Evolutionary conservation across 2,888 invertebrate species (phyloP).

Genomic region (Iphiclides podalirius): DNA sequence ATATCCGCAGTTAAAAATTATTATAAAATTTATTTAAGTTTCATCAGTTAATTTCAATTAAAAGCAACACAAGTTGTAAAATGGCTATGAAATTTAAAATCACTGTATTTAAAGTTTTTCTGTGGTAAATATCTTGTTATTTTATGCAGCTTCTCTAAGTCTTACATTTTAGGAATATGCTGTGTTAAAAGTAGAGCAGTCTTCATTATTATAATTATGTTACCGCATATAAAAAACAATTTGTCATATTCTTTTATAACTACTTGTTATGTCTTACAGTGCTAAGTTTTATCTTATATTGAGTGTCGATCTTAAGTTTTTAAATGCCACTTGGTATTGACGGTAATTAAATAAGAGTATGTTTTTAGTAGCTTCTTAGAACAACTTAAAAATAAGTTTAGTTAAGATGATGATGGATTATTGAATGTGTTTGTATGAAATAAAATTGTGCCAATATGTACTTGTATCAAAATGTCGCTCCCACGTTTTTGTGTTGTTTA

Average conservation of each 20-base stretch:
- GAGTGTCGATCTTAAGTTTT: no score
- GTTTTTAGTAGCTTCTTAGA: neutral
- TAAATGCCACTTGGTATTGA: no score
- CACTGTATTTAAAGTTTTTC: slow-evolving; percentile 9
- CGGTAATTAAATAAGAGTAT: neutral
- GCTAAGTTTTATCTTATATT: no score
- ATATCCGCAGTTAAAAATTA: no score
- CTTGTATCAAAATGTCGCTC: neutral
- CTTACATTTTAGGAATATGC: neutral
- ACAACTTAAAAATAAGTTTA: neutral
- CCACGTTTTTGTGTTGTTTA: slow-evolving; percentile 1
- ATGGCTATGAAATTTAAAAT: neutral
- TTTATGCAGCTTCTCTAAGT: no score
- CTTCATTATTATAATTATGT: neutral
- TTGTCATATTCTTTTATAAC: no score
- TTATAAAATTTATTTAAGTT: no score
- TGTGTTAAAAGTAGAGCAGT: neutral
- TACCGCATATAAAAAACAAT: neutral
- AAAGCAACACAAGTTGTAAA: neutral
- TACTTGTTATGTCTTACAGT: no score
- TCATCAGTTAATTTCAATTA: no score
- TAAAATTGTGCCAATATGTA: neutral
- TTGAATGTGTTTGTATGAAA: neutral
- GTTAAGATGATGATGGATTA: neutral
- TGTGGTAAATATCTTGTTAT: neutral